A percentile compares a stretch with the other conserved stretches of the same genome.
These are phyloP conservation scores for Biston stratarius DNA, from an alignment of 2,888 invertebrate species.

Conservation along the genomic window DNA sequence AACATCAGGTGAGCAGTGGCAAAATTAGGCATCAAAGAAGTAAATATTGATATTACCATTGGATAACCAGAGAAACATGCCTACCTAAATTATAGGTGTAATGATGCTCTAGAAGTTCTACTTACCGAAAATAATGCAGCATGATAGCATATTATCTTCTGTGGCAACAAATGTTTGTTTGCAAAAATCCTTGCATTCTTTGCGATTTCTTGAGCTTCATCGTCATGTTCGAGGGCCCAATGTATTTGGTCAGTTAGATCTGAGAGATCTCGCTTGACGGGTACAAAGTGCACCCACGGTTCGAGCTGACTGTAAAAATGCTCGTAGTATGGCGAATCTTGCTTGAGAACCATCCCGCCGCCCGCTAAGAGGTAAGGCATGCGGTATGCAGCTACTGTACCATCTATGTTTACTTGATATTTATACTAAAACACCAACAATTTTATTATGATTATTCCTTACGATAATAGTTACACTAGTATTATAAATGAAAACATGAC, in stretches of 20 bases:
- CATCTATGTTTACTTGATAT: slow-evolving; percentile 97
- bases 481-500: no score
- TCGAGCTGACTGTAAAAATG: slow-evolving; percentile 94
- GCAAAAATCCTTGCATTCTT: slow-evolving; percentile 90
- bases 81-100: no score
- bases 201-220: slow-evolving; percentile 88
- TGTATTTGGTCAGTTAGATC: slow-evolving; percentile 92
- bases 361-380: slow-evolving; percentile 96
- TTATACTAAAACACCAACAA: slow-evolving; percentile 90
- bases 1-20: no score
- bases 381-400: slow-evolving; percentile 98
- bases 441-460: neutral
- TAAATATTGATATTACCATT: no score
- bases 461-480: neutral
- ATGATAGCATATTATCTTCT: slow-evolving; percentile 96
- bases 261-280: slow-evolving; percentile 92
- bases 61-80: no score
- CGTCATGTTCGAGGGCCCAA: slow-evolving; percentile 92
- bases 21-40: no score
- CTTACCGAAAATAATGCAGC: slow-evolving; percentile 82
- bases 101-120: slow-evolving; percentile 18
- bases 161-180: slow-evolving; percentile 92
- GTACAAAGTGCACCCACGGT: slow-evolving; percentile 93
- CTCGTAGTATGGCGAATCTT: slow-evolving; percentile 97
- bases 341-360: slow-evolving; percentile 95